A percentile compares a stretch with the other conserved stretches of the same genome.
Evolutionary conservation across 2,113 vertebrate species (phyloP).

Genomic region (Callithrix jacchus): DNA sequence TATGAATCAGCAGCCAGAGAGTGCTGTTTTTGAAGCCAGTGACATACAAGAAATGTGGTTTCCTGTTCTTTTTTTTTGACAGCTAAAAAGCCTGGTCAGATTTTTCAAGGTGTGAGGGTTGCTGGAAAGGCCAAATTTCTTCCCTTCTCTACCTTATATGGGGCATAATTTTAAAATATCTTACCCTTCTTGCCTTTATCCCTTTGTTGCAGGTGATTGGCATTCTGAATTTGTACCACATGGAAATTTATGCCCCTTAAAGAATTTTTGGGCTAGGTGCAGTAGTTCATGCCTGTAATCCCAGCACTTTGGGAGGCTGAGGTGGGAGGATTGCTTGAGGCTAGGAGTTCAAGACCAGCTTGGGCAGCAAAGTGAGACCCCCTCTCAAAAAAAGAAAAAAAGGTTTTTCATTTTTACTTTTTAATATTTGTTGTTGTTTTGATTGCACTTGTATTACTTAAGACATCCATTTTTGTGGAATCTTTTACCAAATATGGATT

Average conservation of each 20-base stretch:
- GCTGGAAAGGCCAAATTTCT: neutral
- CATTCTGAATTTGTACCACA: neutral
- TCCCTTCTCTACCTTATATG: constrained; percentile 35
- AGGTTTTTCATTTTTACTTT: neutral
- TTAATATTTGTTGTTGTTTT: constrained; percentile 21
- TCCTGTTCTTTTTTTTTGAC: neutral
- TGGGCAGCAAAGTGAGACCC: too few relatives aligned
- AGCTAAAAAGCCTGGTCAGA: constrained; percentile 22
- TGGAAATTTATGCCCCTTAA: constrained; percentile 26
- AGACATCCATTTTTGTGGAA: neutral
- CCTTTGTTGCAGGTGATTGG: neutral
- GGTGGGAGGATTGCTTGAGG: too few relatives aligned
- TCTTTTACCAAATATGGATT: neutral
- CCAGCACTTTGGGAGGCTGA: too few relatives aligned
- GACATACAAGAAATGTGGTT: neutral
- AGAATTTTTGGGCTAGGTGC: neutral
- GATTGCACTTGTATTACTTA: constrained; percentile 32
- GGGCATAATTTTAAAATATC: neutral
- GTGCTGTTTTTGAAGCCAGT: constrained; percentile 3
- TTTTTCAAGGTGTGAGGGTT: constrained; percentile 3
- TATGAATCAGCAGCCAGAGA: constrained; percentile 8
- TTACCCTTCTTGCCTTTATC: neutral
- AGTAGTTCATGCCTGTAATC: too few relatives aligned
- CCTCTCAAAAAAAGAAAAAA: too few relatives aligned
- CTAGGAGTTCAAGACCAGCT: too few relatives aligned